These are phyloP conservation scores for Pongo abelii DNA, from an alignment of 2,113 vertebrate species.

Conservation along the genomic window DNA sequence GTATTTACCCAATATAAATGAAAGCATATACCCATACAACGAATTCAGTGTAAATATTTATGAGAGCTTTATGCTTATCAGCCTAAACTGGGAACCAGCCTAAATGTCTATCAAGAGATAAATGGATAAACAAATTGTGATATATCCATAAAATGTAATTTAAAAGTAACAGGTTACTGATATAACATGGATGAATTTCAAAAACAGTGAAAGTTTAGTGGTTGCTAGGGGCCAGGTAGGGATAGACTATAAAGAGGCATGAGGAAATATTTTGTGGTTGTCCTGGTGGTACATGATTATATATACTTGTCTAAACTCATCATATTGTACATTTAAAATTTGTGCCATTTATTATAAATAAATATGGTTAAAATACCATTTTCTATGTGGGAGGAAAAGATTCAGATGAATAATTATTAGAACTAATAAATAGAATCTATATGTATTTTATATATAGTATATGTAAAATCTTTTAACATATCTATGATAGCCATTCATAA, in stretches of 20 bases:
- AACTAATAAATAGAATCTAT: background rate
- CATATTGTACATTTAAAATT: background rate
- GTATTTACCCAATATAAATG: background rate
- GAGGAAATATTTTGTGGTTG: background rate
- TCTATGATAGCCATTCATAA: background rate
- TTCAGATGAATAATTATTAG: background rate
- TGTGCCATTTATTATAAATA: background rate
- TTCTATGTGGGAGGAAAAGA: background rate
- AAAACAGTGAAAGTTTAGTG: background rate
- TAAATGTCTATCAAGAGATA: background rate
- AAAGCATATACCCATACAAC: background rate
- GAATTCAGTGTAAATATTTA: background rate
- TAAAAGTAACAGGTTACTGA: background rate
- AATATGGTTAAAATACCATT: background rate
- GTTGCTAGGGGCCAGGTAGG: background rate
- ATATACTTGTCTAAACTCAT: background rate
- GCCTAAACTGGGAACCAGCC: background rate
- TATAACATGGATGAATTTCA: background rate
- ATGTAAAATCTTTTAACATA: background rate
- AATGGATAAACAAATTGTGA: background rate
- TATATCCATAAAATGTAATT: background rate
- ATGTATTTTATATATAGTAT: background rate
- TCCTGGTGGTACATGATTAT: background rate
- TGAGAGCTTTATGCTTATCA: background rate
- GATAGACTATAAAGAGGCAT: background rate